Percentiles rank a stretch among this genome's conserved stretches.
phyloP scores from a whole-genome alignment of 1,140 invertebrate species.

The Drosophila pandora region DNA sequence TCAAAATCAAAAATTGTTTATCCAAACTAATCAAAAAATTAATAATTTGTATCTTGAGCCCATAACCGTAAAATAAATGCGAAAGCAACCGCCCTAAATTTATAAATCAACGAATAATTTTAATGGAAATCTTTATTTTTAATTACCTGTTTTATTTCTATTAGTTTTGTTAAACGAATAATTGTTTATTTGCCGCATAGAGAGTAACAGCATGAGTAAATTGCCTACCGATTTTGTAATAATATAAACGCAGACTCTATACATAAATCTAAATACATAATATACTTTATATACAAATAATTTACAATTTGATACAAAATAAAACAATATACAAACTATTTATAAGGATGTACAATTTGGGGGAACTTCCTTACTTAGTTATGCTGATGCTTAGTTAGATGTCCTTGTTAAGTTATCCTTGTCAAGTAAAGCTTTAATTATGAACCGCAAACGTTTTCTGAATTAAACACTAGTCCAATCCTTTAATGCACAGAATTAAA shows the following conservation, averaged over 20 bases:
- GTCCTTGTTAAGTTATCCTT: too few species aligned
- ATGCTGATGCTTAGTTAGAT: too few species aligned
- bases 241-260: constrained; percentile 60
- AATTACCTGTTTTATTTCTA: constrained; percentile 11
- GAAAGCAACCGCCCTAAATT: constrained; percentile 6
- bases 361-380: too few species aligned
- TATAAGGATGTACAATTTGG: too few species aligned
- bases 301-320: constrained; percentile 76
- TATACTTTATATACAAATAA: constrained; percentile 64
- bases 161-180: constrained; percentile 9
- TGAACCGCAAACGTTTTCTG: background rate
- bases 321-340: constrained; percentile 47
- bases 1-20: constrained; percentile 58
- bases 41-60: constrained; percentile 70
- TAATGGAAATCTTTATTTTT: constrained; percentile 42
- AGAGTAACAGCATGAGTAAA: constrained; percentile 18
- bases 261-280: constrained; percentile 32
- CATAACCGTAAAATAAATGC: constrained; percentile 58
- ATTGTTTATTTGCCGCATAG: constrained; percentile 15
- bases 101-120: constrained; percentile 58
- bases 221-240: constrained; percentile 66
- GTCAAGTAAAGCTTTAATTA: background rate
- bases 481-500: constrained; percentile 1
- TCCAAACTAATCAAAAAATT: constrained; percentile 58
- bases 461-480: background rate